Percentiles rank a stretch among this genome's conserved stretches.
phyloP scores from a whole-genome alignment of 1,140 invertebrate genomes.

The Chironomus tepperi region DNA sequence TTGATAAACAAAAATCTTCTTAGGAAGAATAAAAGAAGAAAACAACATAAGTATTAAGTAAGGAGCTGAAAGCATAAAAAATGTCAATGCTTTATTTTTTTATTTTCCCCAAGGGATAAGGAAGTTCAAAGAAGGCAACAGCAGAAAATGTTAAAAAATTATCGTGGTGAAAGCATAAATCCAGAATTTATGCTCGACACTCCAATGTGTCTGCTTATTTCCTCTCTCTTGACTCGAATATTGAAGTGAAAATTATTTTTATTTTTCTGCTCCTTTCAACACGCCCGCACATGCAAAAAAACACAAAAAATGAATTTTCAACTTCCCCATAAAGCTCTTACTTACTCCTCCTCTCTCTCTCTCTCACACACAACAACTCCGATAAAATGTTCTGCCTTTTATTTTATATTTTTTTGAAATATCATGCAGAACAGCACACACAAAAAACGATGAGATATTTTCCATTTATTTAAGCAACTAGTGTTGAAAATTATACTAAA shows the following conservation, averaged over 20 bases:
- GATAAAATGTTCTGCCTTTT: not conserved
- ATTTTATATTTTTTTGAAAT: not conserved
- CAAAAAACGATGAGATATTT: slow-evolving; percentile 5
- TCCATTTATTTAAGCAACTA: slow-evolving; percentile 24
- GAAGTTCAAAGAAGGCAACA: not conserved
- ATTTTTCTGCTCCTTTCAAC: not conserved
- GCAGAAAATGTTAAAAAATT: not conserved
- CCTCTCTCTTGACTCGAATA: not conserved
- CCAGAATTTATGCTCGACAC: slow-evolving; percentile 11
- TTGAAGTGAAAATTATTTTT: not conserved
- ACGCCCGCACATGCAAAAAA: not conserved
- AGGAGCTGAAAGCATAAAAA: too few species aligned
- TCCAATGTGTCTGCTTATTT: slow-evolving; percentile 7
- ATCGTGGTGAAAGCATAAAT: not conserved
- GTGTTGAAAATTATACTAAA: not conserved
- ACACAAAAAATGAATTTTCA: slow-evolving; percentile 10
- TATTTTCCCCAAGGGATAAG: not conserved
- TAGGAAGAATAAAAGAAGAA: too few species aligned
- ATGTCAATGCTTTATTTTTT: not conserved
- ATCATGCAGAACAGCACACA: not conserved
- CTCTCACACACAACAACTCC: too few species aligned
- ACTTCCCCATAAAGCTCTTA: not conserved
- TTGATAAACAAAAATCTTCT: too few species aligned
- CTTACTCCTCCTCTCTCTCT: too few species aligned
- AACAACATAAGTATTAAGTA: too few species aligned